Conservation (phyloP, 2,113 vertebrate genomes). For the Anguilla rostrata region DNA sequence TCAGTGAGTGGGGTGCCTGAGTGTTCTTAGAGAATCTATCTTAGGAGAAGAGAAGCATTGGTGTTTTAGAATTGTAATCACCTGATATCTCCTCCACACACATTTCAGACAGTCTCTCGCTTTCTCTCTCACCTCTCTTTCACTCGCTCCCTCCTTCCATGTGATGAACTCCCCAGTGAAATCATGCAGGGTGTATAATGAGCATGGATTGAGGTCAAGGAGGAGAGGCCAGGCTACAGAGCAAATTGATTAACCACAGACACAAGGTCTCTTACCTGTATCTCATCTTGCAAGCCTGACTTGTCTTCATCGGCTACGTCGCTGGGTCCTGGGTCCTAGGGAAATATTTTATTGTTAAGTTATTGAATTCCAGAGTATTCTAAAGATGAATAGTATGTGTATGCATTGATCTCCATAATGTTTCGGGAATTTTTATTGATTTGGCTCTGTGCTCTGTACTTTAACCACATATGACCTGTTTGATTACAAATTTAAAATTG, state of each 20-base stretch:
- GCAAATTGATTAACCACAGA: background rate
- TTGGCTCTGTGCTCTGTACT: no score
- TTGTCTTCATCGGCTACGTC: constrained; percentile 25
- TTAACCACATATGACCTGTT: no score
- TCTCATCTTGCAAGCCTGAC: constrained; percentile 35
- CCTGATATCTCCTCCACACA: no score
- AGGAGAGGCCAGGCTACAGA: constrained; percentile 11
- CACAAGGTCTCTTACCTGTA: constrained; percentile 19
- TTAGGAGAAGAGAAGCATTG: background rate
- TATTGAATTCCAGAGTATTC: background rate
- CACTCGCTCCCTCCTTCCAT: background rate
- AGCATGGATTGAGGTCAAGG: constrained; percentile 23
- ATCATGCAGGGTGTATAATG: constrained; percentile 29
- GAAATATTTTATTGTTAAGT: background rate
- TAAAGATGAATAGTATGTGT: no score
- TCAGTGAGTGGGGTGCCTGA: background rate
- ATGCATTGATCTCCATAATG: no score
- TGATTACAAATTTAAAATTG: no score
- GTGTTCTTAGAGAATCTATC: background rate
- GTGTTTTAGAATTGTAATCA: background rate
- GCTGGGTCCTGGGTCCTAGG: background rate
- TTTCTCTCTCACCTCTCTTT: background rate
- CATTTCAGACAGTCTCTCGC: background rate
- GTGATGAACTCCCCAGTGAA: constrained; percentile 36
- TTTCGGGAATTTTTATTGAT: no score